A percentile compares a stretch with the other conserved stretches of the same genome.
Conservation (phyloP, 2,888 invertebrate species). For the Cheilosia vulpina region DNA sequence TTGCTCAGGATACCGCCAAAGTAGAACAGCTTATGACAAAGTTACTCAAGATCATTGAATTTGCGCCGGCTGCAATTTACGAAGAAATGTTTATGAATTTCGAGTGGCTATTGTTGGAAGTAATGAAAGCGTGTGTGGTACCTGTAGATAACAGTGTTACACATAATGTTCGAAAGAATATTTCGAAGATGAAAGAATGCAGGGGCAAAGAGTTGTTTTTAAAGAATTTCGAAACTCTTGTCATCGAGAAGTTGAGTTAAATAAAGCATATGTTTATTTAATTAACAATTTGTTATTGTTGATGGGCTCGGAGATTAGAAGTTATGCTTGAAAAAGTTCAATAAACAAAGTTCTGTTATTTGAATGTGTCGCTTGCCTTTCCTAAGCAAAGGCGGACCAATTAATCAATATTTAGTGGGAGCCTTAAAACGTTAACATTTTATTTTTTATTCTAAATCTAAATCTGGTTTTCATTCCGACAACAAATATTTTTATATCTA, state of each 20-base stretch:
- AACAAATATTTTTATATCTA: no score
- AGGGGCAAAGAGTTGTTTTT: slow-evolving; percentile 78
- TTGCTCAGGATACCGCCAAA: slow-evolving; percentile 77
- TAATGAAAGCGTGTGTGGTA: slow-evolving; percentile 74
- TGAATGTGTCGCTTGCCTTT: no score
- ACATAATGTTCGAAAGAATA: slow-evolving; percentile 76
- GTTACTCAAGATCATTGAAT: slow-evolving; percentile 78
- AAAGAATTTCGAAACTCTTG: slow-evolving; percentile 77
- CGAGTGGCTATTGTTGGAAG: slow-evolving; percentile 77
- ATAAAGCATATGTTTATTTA: slow-evolving; percentile 32
- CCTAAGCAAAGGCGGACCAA: no score
- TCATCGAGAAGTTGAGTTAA: slow-evolving; percentile 72
- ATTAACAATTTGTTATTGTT: background rate
- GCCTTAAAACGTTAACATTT: no score
- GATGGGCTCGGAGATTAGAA: background rate
- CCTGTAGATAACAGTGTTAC: slow-evolving; percentile 75
- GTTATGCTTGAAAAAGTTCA: background rate
- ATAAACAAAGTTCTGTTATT: no score
- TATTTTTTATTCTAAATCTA: no score
- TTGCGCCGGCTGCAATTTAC: slow-evolving; percentile 77
- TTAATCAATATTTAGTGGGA: no score
- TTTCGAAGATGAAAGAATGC: slow-evolving; percentile 77
- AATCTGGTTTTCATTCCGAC: no score
- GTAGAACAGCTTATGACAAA: slow-evolving; percentile 77
- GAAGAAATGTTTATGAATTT: slow-evolving; percentile 79